Percentiles rank a stretch among this genome's conserved stretches.
phyloP scores from a whole-genome alignment of 2,888 invertebrate genomes.

The Sinopyrophorus schimmeli region DNA sequence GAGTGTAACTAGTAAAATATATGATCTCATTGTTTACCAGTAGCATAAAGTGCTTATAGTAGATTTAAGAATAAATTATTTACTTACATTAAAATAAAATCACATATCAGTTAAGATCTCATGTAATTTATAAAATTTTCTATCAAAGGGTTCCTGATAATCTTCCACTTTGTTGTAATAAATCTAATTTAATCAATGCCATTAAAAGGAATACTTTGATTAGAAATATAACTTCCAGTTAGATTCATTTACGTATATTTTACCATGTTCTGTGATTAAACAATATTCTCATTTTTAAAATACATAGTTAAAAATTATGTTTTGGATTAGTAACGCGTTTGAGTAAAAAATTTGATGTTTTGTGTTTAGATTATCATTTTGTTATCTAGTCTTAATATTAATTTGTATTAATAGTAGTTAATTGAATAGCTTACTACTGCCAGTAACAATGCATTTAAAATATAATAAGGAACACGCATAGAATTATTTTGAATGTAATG shows the following conservation, averaged over 20 bases:
- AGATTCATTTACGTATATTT: too few species aligned
- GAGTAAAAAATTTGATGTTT: background rate
- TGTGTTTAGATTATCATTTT: constrained; percentile 19
- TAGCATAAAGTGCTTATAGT: constrained; percentile 20
- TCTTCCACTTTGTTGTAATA: background rate
- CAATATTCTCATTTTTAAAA: too few species aligned
- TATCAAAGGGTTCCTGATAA: constrained; percentile 2
- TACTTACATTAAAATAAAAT: constrained; percentile 3
- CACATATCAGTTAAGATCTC: constrained; percentile 12
- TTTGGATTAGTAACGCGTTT: too few species aligned
- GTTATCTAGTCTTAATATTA: constrained; percentile 33
- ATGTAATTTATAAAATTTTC: constrained; percentile 6
- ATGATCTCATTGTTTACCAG: constrained; percentile 29
- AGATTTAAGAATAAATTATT: constrained; percentile 17
- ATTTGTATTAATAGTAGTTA: constrained; percentile 23
- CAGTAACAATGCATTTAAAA: constrained; percentile 15
- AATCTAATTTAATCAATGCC: too few species aligned
- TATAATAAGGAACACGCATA: too few species aligned
- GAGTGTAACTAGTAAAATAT: constrained; percentile 24
- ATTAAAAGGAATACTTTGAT: constrained; percentile 2
- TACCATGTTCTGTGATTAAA: constrained; percentile 12
- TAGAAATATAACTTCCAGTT: constrained; percentile 4
- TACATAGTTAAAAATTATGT: too few species aligned
- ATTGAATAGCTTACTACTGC: constrained; percentile 8
- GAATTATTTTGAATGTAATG: constrained; percentile 18